These are phyloP conservation scores for Paracentrotus lividus DNA, from an alignment of 53 echinoderm and acorn worm genomes.

Conservation along the genomic window DNA sequence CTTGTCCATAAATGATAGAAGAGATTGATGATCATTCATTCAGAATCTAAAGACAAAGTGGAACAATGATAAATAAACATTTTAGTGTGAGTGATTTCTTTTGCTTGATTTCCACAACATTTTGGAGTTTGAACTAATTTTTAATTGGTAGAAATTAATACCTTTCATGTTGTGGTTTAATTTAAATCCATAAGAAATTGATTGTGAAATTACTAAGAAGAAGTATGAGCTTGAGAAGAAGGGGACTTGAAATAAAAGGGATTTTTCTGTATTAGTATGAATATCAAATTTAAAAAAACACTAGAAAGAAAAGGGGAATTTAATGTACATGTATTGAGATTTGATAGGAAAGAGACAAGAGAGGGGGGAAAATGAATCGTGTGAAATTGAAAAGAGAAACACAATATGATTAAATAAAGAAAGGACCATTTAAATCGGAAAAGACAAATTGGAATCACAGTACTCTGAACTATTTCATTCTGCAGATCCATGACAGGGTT, in stretches of 20 bases:
- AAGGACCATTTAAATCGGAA: background rate
- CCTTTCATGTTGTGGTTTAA: too few relatives aligned
- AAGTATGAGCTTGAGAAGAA: background rate
- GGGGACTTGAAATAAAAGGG: background rate
- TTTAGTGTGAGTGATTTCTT: too few relatives aligned
- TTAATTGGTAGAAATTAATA: too few relatives aligned
- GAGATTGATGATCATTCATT: too few relatives aligned
- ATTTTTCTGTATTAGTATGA: background rate
- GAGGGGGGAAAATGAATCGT: background rate
- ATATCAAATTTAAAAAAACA: background rate
- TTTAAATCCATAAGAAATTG: too few relatives aligned
- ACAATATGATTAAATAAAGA: background rate
- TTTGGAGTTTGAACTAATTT: too few relatives aligned
- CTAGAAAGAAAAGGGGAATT: background rate
- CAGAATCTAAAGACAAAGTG: too few relatives aligned
- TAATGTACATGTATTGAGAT: background rate
- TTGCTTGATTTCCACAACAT: too few relatives aligned
- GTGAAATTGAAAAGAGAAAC: background rate
- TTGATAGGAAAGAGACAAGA: background rate
- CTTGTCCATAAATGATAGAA: too few relatives aligned
- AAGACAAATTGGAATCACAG: background rate
- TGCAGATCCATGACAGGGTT: slow-evolving; percentile 59
- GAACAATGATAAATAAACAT: too few relatives aligned
- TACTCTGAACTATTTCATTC: background rate
- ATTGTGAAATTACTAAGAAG: too few relatives aligned